A percentile compares a stretch with the other conserved stretches of the same genome.
phyloP scores from a whole-genome alignment of 2,888 invertebrate species.

The Pherbina coryleti region DNA sequence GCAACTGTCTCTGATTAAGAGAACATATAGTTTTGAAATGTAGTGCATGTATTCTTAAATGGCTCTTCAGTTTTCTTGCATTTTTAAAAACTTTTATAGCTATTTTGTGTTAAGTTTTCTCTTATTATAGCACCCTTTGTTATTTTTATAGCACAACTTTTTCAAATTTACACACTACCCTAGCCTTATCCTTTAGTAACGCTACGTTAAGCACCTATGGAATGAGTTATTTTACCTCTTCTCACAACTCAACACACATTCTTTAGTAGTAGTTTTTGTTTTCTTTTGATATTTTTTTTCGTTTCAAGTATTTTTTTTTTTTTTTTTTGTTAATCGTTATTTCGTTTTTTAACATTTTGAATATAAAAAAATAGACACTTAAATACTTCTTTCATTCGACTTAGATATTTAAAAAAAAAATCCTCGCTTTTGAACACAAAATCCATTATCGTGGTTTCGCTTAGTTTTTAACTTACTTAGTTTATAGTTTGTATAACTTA shows the following conservation, averaged over 20 bases:
- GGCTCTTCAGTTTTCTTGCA: too few relatives aligned
- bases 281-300: slow-evolving; percentile 19
- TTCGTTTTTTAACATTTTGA: background rate
- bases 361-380: slow-evolving; percentile 1
- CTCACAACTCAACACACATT: slow-evolving; percentile 8
- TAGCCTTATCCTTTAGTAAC: too few relatives aligned
- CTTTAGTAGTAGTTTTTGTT: background rate
- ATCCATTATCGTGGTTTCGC: background rate
- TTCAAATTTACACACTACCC: too few relatives aligned
- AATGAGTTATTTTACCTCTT: slow-evolving; percentile 4
- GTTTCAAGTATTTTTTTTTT: background rate
- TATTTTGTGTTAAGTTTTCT: too few relatives aligned
- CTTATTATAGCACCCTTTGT: too few relatives aligned
- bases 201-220: too few relatives aligned
- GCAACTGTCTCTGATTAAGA: too few relatives aligned
- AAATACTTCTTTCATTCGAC: background rate
- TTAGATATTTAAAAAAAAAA: background rate
- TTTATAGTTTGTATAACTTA: background rate
- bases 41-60: too few relatives aligned
- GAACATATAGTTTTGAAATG: too few relatives aligned
- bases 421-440: slow-evolving; percentile 46
- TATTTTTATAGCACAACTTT: too few relatives aligned
- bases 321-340: background rate
- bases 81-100: too few relatives aligned
- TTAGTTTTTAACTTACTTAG: background rate